Conservation (phyloP, 2,888 invertebrate species). For the Tineola bisselliella region DNA sequence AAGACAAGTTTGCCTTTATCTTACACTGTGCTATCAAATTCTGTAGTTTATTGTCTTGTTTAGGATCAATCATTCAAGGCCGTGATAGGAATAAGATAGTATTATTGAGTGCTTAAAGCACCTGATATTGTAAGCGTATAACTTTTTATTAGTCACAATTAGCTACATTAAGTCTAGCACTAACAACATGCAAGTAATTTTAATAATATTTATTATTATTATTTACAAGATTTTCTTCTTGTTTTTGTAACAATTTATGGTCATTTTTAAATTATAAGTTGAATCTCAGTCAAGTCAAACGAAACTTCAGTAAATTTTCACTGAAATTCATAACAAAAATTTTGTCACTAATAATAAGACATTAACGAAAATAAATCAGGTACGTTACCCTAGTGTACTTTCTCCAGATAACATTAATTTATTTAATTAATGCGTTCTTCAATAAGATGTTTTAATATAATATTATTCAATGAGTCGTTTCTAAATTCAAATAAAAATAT, state of each 20-base stretch:
- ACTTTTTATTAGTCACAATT: slow-evolving; percentile 5
- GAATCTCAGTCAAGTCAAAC: too few relatives aligned
- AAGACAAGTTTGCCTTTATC: slow-evolving; percentile 23
- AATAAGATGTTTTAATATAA: not conserved
- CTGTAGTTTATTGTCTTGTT: slow-evolving; percentile 20
- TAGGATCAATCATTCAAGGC: slow-evolving; percentile 44
- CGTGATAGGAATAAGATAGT: slow-evolving; percentile 52
- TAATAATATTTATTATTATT: not conserved
- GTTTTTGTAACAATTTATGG: too few relatives aligned
- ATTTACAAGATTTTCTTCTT: not conserved
- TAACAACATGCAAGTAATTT: not conserved
- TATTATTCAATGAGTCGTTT: not conserved
- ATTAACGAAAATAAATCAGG: too few relatives aligned
- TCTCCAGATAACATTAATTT: too few relatives aligned
- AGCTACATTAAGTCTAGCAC: not conserved
- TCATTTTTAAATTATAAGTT: too few relatives aligned
- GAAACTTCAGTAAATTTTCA: too few relatives aligned
- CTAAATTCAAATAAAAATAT: not conserved
- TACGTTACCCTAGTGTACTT: too few relatives aligned
- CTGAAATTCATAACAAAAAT: too few relatives aligned
- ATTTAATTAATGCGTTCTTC: not conserved
- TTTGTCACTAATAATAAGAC: too few relatives aligned
- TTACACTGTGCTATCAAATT: slow-evolving; percentile 21
- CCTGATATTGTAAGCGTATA: slow-evolving; percentile 25
- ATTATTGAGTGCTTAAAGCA: slow-evolving; percentile 38